A percentile compares a stretch with the other conserved stretches of the same genome.
phyloP scores from a whole-genome alignment of 2,797 vertebrate species.

The Pelodytes ibericus region DNA sequence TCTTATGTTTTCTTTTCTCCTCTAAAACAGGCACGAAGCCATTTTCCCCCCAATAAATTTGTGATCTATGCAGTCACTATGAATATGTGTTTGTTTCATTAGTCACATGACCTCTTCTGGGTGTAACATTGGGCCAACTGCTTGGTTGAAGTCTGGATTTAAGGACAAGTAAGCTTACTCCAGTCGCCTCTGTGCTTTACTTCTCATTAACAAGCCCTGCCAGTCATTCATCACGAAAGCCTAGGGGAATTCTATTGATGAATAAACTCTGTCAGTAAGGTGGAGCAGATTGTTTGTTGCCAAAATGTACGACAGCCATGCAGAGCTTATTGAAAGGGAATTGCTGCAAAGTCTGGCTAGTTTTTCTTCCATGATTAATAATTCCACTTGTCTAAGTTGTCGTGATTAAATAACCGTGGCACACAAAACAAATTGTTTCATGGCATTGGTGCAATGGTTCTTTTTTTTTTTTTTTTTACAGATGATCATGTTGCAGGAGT shows the following conservation, averaged over 20 bases:
- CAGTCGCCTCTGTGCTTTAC: background rate
- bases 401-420: slow-evolving; percentile 17
- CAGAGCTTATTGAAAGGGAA: background rate
- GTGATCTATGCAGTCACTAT: too few species aligned
- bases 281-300: background rate
- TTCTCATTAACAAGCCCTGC: background rate
- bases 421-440: slow-evolving; percentile 21
- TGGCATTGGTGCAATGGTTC: background rate
- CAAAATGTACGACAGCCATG: background rate
- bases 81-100: slow-evolving; percentile 1
- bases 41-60: too few species aligned
- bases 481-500: slow-evolving; percentile 14
- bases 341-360: background rate
- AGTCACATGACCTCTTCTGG: background rate
- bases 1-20: too few species aligned
- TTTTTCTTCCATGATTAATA: slow-evolving; percentile 18
- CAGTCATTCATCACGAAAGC: background rate
- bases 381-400: slow-evolving; percentile 6
- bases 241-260: background rate
- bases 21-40: too few species aligned
- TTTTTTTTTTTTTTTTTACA: background rate
- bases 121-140: background rate
- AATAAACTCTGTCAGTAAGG: slow-evolving; percentile 6
- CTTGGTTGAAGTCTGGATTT: slow-evolving; percentile 39
- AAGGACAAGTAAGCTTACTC: background rate